Evolutionary conservation across 2,888 invertebrate species (phyloP).

Genomic region (Abrostola tripartita): DNA sequence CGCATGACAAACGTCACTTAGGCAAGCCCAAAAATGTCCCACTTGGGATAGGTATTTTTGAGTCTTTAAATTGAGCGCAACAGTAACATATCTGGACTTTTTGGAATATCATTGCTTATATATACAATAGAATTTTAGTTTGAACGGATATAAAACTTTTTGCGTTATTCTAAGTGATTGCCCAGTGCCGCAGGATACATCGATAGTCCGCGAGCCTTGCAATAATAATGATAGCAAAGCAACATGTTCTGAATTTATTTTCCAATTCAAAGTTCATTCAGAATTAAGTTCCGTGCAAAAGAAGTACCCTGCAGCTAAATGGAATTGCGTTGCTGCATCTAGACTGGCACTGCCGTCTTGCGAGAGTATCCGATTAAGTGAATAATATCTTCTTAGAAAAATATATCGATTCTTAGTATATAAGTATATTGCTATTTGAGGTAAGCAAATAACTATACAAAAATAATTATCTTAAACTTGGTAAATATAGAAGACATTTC

Average conservation of each 20-base stretch:
- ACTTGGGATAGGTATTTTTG: too few relatives aligned
- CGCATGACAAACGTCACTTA: too few relatives aligned
- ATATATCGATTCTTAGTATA: conserved; percentile 14
- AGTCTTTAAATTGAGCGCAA: too few relatives aligned
- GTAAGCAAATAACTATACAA: background rate
- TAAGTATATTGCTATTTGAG: conserved; percentile 8
- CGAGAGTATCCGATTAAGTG: conserved; percentile 58
- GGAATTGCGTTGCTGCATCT: conserved; percentile 76
- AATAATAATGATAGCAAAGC: conserved; percentile 73
- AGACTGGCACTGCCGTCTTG: conserved; percentile 61
- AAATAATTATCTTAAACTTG: too few relatives aligned
- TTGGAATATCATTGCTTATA: background rate
- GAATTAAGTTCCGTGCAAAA: conserved; percentile 74
- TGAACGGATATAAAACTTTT: conserved; percentile 12
- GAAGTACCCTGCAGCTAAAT: conserved; percentile 74
- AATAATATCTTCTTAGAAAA: conserved; percentile 52
- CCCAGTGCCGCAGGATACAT: conserved; percentile 47
- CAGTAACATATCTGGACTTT: too few relatives aligned
- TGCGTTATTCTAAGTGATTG: conserved; percentile 42
- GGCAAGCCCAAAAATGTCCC: too few relatives aligned
- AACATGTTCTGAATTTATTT: conserved; percentile 75
- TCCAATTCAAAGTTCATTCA: conserved; percentile 79
- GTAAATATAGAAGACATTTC: too few relatives aligned
- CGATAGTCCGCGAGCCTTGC: conserved; percentile 55
- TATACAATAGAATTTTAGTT: conserved; percentile 3